Base-by-base conservation (phyloP, 1,140 invertebrate species). In the Cydia splendana region DNA sequence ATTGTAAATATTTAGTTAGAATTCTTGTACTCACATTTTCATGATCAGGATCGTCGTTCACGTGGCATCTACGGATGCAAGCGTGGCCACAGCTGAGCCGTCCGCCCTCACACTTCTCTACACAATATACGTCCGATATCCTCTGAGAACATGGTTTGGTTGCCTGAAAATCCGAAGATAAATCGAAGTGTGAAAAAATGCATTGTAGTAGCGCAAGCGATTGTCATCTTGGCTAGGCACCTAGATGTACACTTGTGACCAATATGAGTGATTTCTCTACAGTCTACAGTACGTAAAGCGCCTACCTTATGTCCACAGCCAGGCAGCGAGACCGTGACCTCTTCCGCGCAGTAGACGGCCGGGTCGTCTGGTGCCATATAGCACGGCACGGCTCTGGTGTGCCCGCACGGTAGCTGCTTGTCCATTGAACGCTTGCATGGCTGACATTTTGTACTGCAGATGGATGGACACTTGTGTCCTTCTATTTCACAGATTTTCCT, bases 1-100 rank as follows among this genome's bases (percentile, higher is more conserved):
- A 34, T 34, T 34, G 34, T 34, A 42, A 42, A 42, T 42, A n/a
- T n/a, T n/a, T n/a, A 42, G 42, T 42, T 12, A 34, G 34, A 34
- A 34, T 34, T 6, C 34, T 45, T 45, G 12, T 48, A 53, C 76
- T 83, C 81, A 87, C 85, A 30, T 74, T 76, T 75, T 87, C 78
- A 84, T 94, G 94, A 75, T 94, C 88, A 0, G 94, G 94, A 83
- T 94, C 94, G 15, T 87, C 76, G 0, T 80, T 81, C 13, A 93
- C 89, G 81, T 95, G 94, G 78, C 94, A 95, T 0, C 71, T 81
- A n/a, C 76, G 80, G 6, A 20, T 34, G 80, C 94, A 95, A 2
- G 84, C 82, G 80, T 95, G 94, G 0, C 94, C 94, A 82, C 94
- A 95, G 15, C 73, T 73, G 18, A 90, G 87, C 10, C 95, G 81